Base-by-base conservation (phyloP, 1,140 invertebrate species). In the Bombus difficillimus region DNA sequence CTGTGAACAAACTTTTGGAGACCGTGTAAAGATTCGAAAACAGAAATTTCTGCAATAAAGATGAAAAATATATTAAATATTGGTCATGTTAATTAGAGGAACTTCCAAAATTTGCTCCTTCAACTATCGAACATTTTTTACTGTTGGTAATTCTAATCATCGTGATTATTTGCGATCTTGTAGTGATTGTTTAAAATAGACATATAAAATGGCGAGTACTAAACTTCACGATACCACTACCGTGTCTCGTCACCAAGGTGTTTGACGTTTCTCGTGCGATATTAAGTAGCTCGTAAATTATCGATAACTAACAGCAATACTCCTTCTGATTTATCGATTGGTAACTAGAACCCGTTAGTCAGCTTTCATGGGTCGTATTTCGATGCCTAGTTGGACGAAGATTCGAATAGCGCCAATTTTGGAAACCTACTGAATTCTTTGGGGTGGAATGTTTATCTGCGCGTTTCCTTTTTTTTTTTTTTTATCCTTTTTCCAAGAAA, bases 231-330 rank as follows among this genome's bases (percentile, higher is more conserved):
- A 87, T 81, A 57, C 32, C 73, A 34, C 72, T 86, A 81, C 57
- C 57, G 76, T 74, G 12, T 53, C 10, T 37, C 77, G 84, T 85
- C 77, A 84, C 59, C 82, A 22, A 74, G 79, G 68, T 78, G 85
- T 81, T 85, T 59, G 69, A 73, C 69, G 73, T 84, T 84, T 62
- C 87, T 79, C 41, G 32, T 39, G 74, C 43, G 69, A 84, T 86
- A 83, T 79, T 87, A 89, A 81, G 69, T 87, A 74, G 53, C 71
- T 83, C 75, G 80, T 90, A 88, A 91, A 90, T 89, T 87, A 90
- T 6, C 37, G 71, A 62, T 47, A 89, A 72, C 69, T 53, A 68
- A 34, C 84, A 69, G 57, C 37, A 88, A 85, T 69, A 85, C 32
- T 37, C 12, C 15, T 10, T 43, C 53, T 81, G 37, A 86, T 78